A percentile compares a stretch with the other conserved stretches of the same genome.
These are phyloP conservation scores for Motacilla tschutschensis DNA, from an alignment of 2,113 vertebrate genomes.

Conservation along the genomic window DNA sequence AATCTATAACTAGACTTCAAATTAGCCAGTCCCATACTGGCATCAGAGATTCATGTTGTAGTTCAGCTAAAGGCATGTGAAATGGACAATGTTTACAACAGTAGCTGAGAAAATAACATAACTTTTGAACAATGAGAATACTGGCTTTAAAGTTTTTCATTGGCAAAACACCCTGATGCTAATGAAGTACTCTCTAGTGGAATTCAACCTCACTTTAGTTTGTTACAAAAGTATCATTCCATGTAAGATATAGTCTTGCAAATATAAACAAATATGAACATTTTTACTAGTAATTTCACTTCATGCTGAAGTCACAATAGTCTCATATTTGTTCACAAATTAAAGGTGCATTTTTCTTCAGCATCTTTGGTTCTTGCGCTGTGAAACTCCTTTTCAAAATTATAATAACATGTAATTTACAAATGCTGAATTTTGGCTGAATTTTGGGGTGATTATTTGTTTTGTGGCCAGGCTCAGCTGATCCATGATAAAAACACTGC, in stretches of 20 bases:
- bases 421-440: not conserved
- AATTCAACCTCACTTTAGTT: not conserved
- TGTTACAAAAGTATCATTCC: not conserved
- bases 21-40: not conserved
- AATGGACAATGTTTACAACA: not conserved
- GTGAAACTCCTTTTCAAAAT: not conserved
- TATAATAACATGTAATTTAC: not conserved
- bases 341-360: not conserved
- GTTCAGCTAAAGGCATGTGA: not conserved
- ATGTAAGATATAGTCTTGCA: not conserved
- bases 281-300: not conserved
- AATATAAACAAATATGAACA: not conserved
- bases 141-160: not conserved
- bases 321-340: not conserved
- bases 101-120: not conserved
- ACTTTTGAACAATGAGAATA: not conserved
- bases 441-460: not conserved
- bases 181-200: not conserved
- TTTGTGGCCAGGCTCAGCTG: slow-evolving; percentile 84
- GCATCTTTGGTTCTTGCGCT: not conserved
- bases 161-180: not conserved
- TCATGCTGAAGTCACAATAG: not conserved
- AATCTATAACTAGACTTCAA: not conserved
- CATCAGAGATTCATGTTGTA: not conserved
- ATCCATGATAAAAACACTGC: slow-evolving; percentile 94